Base-by-base conservation (phyloP, 2,797 vertebrate genomes). In the Iguana delicatissima region DNA sequence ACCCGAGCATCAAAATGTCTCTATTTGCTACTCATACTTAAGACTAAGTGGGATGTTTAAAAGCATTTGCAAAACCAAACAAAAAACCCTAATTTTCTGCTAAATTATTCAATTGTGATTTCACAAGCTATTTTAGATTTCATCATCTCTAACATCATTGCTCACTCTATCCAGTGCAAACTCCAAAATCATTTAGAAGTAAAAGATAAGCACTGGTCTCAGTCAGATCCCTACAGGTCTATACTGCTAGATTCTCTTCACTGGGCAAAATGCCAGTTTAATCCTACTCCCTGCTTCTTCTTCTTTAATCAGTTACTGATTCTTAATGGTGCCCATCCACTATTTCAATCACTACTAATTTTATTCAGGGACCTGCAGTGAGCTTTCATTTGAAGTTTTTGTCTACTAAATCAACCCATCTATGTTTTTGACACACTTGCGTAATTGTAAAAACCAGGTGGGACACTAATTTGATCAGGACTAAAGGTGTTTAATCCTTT, bases 41-140 rank as follows among this genome's bases (percentile, higher is more conserved):
- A 79, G 29, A 46, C 2, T 57, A 86, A 84, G 72, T 0, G 5
- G 12, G 84, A 83, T 4, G 22, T n/a, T 80, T 2, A 0, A 82
- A 26, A 82, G 57, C 18, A 80, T 88, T 87, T 79, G 85, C 55
- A 86, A 87, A n/a, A 64, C 87, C 14, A 55, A 38, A 46, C 42
- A 46, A 46, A 46, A 42, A 46, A 46, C 42, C 4, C 42, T 4
- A 46, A 42, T 4, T 46, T 46, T 72, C 69, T n/a, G 32, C 26
- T 13, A 32, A n/a, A 72, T n/a, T 2, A 12, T 72, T n/a, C 69
- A 29, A 9, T 32, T 72, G 32, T 72, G 62, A 64, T 64, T 64
- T 64, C 22, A 64, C 22, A 64, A 64, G 32, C 32, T 13, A 32
- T 32, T 2, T 8, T 69, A 2, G 9, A 32, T 29, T 72, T 72